Evolutionary conservation across 2,113 vertebrate species (phyloP), one percentile per base, ranked within the genome.

Genomic region (Uropsilus gracilis): DNA sequence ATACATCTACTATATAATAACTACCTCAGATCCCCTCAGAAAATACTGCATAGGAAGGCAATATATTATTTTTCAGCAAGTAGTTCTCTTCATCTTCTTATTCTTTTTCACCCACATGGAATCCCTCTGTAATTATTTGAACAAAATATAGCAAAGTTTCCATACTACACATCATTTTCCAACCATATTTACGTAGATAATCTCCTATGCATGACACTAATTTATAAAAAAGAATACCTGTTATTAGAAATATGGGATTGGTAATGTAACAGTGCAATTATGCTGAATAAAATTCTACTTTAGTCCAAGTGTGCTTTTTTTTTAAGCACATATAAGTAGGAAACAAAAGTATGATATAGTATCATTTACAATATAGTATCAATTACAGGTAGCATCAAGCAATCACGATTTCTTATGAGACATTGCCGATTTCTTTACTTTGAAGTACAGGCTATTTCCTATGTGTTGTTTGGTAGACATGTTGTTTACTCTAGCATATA

Each of bases 1-100:
- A 86, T 64, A 9, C 34, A 85, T 18, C 48, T 71, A 90, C 44
- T 37, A 57, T n/a, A 50, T 28, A 86, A 22, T 53, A 73, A 87
- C 66, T 48, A 59, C 32, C n/a, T 86, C 34, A 44, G 42, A 37
- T 24, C 39, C 44, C 76, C 78, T 39, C 48, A 59, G 32, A 9
- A 96, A 96, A 72, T 8, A 61, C 10, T n/a, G 82, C 89, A 86
- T 3, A 64, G 34, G 42, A 89, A 80, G 24, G 24, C 59, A 95
- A 55, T 8, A 44, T 22, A 46, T 77, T 82, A 83, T 32, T 91
- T 46, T 1, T 71, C 42, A 44, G 10, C 68, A 71, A 71, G 59
- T 26, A 32, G 28, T 91, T 89, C 55, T 76, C 86, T 90, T 73
- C 26, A 32, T 42, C 26, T 53, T 76, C 11, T 28, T 37, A 20